phyloP scores from a whole-genome alignment of 2,113 vertebrate genomes.

The Ancistrus triradiatus region DNA sequence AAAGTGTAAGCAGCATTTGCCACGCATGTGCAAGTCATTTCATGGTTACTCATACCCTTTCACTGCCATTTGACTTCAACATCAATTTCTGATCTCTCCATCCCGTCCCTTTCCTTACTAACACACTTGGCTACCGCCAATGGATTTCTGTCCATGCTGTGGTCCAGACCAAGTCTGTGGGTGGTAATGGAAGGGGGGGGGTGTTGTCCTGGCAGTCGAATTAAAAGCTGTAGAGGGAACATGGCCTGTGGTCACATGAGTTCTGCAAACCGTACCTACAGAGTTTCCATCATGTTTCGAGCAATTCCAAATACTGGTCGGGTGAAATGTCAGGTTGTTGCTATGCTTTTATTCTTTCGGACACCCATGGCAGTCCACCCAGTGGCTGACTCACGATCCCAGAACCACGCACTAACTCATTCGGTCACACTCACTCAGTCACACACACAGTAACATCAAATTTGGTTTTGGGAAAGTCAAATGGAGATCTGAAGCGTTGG shows the following conservation, averaged over 20 bases:
- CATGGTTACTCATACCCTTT: neutral
- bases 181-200: neutral
- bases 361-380: slow-evolving; percentile 46
- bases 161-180: neutral
- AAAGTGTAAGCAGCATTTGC: too few relatives aligned
- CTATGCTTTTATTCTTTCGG: slow-evolving; percentile 40
- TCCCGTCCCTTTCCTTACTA: too few relatives aligned
- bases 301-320: slow-evolving; percentile 46
- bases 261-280: slow-evolving; percentile 43
- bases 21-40: too few relatives aligned
- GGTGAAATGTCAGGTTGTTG: slow-evolving; percentile 44
- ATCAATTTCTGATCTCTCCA: neutral
- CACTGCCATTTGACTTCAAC: neutral
- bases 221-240: slow-evolving; percentile 38
- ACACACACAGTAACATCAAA: slow-evolving; percentile 8
- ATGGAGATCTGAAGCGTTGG: too few relatives aligned
- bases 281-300: slow-evolving; percentile 40
- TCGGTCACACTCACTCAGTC: neutral
- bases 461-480: too few relatives aligned
- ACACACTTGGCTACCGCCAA: neutral
- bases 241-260: neutral
- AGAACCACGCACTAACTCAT: neutral
- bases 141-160: slow-evolving; percentile 2
- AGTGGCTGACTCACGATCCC: slow-evolving; percentile 47
- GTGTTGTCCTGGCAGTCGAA: slow-evolving; percentile 35